Evolutionary conservation across 2,797 vertebrate genomes (phyloP), one percentile per base, ranked within the genome.

Genomic region (Knipowitschia caucasica): DNA sequence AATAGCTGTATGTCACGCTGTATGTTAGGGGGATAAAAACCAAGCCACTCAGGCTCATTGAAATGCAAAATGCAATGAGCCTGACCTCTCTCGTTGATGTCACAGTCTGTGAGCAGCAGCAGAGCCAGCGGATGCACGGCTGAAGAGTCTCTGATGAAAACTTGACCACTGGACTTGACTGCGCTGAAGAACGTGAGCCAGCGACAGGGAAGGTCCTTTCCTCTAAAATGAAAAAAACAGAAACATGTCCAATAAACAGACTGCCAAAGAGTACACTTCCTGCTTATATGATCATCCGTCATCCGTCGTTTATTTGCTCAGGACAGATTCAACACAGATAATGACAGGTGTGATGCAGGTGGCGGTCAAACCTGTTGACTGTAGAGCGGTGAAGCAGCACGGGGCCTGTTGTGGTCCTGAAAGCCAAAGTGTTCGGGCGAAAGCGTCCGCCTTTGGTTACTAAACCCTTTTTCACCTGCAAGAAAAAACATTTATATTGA

Each of bases 121-220:
- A 98, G 87, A 2, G 95, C 93, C 4, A 99, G 85, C 0, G 97
- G 95, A 80, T 96, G 93, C 46, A 95, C 93, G 24, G 88, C 81
- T 5, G 95, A 96, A 4, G 93, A 94, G 75, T 99, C 97, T 49
- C 95, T 85, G 66, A 99, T 89, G 12, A 99, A 99, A 17, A 99
- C 93, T 0, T 78, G 84, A 0, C 89, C 92, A 0, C 84, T 93
- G 57, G 95, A 98, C 77, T 97, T 94, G 39, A 98, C 86, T 0
- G 95, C 96, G 46, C 91, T 93, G 86, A 95, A 98, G 69, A 95
- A 99, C 0, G 95, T 98, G 50, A 98, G 83, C 96, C 95, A 98
- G 27, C 93, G 95, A 80, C 92, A 94, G 27, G 91, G 91, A 2
- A 96, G 85, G 20, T 88, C 65, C 0, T 82, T 73, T 20, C 72